phyloP scores from a whole-genome alignment of 2,888 invertebrate genomes.

The Caenorhabditis macrosperma region DNA sequence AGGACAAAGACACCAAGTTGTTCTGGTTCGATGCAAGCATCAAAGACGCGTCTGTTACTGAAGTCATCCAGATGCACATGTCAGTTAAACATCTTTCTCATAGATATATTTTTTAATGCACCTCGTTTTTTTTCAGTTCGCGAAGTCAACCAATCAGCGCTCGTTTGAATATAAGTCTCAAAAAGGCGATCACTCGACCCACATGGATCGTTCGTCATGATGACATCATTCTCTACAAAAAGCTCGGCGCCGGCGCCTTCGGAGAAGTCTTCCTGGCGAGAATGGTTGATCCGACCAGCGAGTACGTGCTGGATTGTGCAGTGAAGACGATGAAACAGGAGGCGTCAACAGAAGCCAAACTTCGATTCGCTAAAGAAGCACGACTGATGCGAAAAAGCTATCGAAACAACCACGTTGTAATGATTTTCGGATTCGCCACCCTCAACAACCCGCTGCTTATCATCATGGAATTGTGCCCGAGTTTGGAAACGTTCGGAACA shows the following conservation, averaged over 20 bases:
- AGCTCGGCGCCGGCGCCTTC: constrained; percentile 72
- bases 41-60: constrained; percentile 25
- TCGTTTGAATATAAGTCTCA: constrained; percentile 28
- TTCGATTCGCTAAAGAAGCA: constrained; percentile 75
- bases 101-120: background rate
- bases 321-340: constrained; percentile 73
- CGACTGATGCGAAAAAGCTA: constrained; percentile 72
- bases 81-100: constrained; percentile 3
- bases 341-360: constrained; percentile 62
- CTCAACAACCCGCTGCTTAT: constrained; percentile 73
- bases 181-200: constrained; percentile 53
- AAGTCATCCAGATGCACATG: constrained; percentile 34
- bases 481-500: constrained; percentile 28
- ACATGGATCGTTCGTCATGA: constrained; percentile 73
- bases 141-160: constrained; percentile 59
- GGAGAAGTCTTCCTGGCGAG: constrained; percentile 67
- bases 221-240: constrained; percentile 64
- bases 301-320: constrained; percentile 67
- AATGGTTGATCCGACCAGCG: constrained; percentile 53
- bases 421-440: constrained; percentile 70
- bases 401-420: constrained; percentile 72
- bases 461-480: constrained; percentile 74
- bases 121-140: constrained; percentile 34
- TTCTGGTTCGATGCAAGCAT: constrained; percentile 31
- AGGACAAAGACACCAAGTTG: constrained; percentile 11